phyloP scores from a whole-genome alignment of 2,797 vertebrate species.

The Pantherophis alleghaniensis region DNA sequence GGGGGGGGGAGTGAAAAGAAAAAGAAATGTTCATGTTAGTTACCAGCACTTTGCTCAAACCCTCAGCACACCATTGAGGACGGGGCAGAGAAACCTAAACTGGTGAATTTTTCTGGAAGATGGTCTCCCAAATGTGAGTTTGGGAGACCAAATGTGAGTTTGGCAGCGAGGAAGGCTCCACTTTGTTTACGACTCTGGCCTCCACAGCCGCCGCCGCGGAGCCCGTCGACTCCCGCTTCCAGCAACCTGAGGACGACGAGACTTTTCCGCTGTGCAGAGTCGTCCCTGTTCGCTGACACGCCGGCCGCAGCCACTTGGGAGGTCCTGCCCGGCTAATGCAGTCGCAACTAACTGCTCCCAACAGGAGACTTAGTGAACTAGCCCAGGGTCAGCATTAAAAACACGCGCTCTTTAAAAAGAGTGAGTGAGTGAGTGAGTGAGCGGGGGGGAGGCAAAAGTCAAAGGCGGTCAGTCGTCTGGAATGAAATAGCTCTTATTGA shows the following conservation, averaged over 20 bases:
- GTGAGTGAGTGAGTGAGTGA: too few relatives aligned
- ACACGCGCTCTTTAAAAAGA: conserved; percentile 3
- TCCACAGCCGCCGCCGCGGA: conserved; percentile 10
- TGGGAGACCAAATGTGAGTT: too few relatives aligned
- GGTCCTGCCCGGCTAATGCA: conserved; percentile 71
- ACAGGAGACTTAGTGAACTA: conserved; percentile 69
- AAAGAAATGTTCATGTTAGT: neutral
- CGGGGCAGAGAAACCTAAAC: conserved; percentile 22
- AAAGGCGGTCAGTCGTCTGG: neutral
- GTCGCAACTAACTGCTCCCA: conserved; percentile 65
- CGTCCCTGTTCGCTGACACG: conserved; percentile 65
- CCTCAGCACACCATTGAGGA: neutral
- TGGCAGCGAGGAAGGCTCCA: neutral
- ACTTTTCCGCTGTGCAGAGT: conserved; percentile 68
- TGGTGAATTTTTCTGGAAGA: neutral
- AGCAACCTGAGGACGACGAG: conserved; percentile 56
- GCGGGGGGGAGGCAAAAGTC: neutral
- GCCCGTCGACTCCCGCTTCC: conserved; percentile 63
- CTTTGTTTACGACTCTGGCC: conserved; percentile 52
- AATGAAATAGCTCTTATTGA: neutral
- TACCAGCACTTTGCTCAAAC: neutral
- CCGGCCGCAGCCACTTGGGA: conserved; percentile 80
- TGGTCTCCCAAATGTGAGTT: fast-evolving
- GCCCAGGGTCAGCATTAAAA: conserved; percentile 72
- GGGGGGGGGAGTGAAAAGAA: neutral